phyloP scores from a whole-genome alignment of 2,797 vertebrate genomes.

The Xyrichtys novacula region DNA sequence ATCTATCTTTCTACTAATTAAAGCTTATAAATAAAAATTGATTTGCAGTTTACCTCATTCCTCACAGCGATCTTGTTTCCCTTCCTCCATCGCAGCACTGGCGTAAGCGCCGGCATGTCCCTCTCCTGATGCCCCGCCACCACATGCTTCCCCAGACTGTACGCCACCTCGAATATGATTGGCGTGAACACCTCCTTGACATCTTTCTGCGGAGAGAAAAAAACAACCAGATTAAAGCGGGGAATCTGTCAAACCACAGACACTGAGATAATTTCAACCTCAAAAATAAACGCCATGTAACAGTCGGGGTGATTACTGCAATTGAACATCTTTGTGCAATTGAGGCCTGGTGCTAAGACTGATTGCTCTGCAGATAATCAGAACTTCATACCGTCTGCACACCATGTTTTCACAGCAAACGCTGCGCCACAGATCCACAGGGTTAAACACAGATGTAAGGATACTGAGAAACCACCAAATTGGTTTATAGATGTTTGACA shows the following conservation, averaged over 20 bases:
- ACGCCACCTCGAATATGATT: constrained; percentile 93
- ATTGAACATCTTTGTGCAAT: constrained; percentile 60
- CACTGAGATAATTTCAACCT: constrained; percentile 7
- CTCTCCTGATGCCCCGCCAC: constrained; percentile 78
- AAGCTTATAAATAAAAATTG: too few relatives aligned
- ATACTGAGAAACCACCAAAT: constrained; percentile 23
- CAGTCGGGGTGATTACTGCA: constrained; percentile 27
- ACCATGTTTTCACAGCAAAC: constrained; percentile 39
- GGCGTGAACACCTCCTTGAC: constrained; percentile 96
- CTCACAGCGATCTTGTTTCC: constrained; percentile 91
- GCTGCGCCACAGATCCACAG: constrained; percentile 36
- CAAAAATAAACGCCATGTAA: constrained; percentile 33
- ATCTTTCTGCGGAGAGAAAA: constrained; percentile 86
- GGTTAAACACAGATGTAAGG: constrained; percentile 31
- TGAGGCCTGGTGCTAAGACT: constrained; percentile 30
- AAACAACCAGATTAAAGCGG: constrained; percentile 20
- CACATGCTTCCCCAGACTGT: constrained; percentile 89
- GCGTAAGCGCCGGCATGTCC: constrained; percentile 89
- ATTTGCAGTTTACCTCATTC: too few relatives aligned
- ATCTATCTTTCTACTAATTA: too few relatives aligned
- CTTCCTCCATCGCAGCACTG: constrained; percentile 95
- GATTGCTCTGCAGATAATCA: constrained; percentile 50
- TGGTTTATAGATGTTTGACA: constrained; percentile 45
- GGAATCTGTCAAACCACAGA: constrained; percentile 1
- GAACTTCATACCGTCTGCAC: constrained; percentile 47